Evolutionary conservation across 2,797 vertebrate genomes (phyloP).

Genomic region (Gymnoscopelus microlampas): DNA sequence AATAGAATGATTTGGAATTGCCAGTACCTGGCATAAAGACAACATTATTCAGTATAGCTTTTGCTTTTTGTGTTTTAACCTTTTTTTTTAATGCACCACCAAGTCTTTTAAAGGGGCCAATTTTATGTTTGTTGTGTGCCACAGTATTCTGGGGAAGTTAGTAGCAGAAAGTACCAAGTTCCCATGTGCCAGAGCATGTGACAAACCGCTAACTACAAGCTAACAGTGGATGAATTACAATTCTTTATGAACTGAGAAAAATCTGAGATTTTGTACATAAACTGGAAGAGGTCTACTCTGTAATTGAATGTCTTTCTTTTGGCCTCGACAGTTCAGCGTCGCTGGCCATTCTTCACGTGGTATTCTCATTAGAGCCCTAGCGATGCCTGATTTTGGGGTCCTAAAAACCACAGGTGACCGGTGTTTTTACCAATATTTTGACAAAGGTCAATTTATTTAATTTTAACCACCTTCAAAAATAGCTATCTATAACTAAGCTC

Average conservation of each 20-base stretch:
- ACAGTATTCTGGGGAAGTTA: constrained; percentile 7
- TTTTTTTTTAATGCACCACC: constrained; percentile 18
- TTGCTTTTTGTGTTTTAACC: not conserved
- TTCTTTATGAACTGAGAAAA: not conserved
- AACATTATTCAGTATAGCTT: constrained; percentile 1
- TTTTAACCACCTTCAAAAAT: too few species aligned
- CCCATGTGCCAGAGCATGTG: constrained; percentile 12
- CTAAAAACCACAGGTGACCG: too few species aligned
- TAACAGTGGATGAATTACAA: not conserved
- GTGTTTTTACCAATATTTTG: too few species aligned
- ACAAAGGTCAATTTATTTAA: too few species aligned
- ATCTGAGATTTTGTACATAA: not conserved
- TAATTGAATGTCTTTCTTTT: not conserved
- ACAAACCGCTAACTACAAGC: constrained; percentile 21
- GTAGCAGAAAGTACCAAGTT: not conserved
- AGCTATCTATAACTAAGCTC: too few species aligned
- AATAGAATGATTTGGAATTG: constrained; percentile 7
- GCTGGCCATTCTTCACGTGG: too few species aligned
- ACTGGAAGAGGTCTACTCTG: too few species aligned
- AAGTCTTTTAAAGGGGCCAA: not conserved
- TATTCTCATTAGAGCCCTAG: too few species aligned
- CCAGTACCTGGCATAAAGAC: constrained; percentile 12
- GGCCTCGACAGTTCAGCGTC: not conserved
- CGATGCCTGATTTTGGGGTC: too few species aligned
- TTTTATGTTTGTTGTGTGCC: constrained; percentile 29